Evolutionary conservation across 2,888 invertebrate species (phyloP), one percentile per base, ranked within the genome.

Genomic region (Metopia argyrocephala): DNA sequence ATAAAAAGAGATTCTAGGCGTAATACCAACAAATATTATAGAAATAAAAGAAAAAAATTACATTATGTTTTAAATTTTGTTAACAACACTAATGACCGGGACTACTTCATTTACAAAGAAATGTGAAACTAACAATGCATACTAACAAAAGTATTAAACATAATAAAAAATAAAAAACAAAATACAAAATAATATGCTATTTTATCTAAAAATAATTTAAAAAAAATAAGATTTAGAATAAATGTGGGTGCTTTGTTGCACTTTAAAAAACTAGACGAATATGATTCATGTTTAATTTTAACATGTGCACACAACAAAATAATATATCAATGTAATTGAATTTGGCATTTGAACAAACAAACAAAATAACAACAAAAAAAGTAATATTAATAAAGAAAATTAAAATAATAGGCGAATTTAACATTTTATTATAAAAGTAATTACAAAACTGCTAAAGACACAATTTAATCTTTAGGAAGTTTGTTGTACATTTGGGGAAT

Each of bases 101-200:
- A 66, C 66, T 75, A 68, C 68, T 66, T 38, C 61, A 68, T 75
- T 75, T 75, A 54, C 50, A 21, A 28, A 27, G n/a, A 52, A 75
- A 68, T 52, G 25, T 46, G 25, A 45, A 61, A 68, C 28, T 23
- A 59, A 66, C 27, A 6, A 27, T n/a, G 2, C n/a, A 52, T 52
- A 52, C 50, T 74, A 66, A 27, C 46, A 28, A 48, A 64, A 48
- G 20, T 48, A 6, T 48, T 48, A 48, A 48, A 20, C n/a, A 38
- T 38, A 38, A 38, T 25, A 45, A 68, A 54, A 45, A 31, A 2
- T 2, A 18, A 6, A 45, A 68, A 54, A 5, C 15, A 68, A 45
- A 27, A 15, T 18, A 28, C n/a, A n/a, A 57, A 27, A 18, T 20
- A 23, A 15, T 21, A 28, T 50, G 12, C n/a, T 15, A 27, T 25